phyloP scores from a whole-genome alignment of 2,888 invertebrate species.

The Pomacea canaliculata region DNA sequence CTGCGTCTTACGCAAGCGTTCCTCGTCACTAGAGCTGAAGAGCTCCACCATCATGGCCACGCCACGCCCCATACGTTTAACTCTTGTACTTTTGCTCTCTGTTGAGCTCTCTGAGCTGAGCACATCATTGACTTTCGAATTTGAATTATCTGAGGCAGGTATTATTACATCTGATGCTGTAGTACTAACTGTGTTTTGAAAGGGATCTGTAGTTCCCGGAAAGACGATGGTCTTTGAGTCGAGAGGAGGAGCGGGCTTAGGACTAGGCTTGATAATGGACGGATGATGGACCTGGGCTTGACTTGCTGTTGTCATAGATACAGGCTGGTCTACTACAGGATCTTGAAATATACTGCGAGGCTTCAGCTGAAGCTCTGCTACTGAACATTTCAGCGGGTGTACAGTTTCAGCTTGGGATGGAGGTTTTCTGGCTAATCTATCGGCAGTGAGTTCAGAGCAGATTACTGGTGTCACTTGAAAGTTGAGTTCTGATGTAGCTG shows the following conservation, averaged over 20 bases:
- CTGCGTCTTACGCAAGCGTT: conserved; percentile 35
- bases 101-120: conserved; percentile 24
- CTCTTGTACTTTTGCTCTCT: conserved; percentile 4
- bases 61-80: conserved; percentile 37
- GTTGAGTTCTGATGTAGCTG: conserved; percentile 9
- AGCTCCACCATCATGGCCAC: conserved; percentile 57
- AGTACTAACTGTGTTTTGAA: background rate
- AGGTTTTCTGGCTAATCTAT: conserved; percentile 5
- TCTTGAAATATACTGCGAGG: conserved; percentile 12
- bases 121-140: background rate
- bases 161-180: background rate
- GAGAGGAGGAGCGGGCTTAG: conserved; percentile 20
- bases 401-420: conserved; percentile 1
- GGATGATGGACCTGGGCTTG: conserved; percentile 14
- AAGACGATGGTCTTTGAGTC: conserved; percentile 18
- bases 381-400: conserved; percentile 6
- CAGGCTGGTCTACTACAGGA: background rate
- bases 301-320: background rate
- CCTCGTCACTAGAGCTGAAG: conserved; percentile 59
- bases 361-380: conserved; percentile 13
- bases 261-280: conserved; percentile 6
- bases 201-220: background rate
- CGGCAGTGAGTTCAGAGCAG: too few species aligned
- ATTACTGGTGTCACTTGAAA: conserved; percentile 2
- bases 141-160: conserved; percentile 15